Percentiles rank a stretch among this genome's conserved stretches.
Evolutionary conservation across 2,797 vertebrate species (phyloP).

Genomic region (Acropternis orthonyx): DNA sequence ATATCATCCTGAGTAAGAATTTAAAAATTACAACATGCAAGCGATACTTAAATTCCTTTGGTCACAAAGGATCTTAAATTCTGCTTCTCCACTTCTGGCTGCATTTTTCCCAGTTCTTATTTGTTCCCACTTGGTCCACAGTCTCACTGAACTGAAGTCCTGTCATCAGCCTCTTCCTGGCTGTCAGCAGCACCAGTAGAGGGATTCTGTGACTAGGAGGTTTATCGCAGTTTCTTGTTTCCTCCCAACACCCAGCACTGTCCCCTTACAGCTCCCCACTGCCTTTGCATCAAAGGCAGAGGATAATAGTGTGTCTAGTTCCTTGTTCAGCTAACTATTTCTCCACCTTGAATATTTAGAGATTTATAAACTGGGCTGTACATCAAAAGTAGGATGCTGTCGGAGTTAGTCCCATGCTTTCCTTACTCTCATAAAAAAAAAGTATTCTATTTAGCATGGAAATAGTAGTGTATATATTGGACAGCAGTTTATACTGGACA

Average conservation of each 20-base stretch:
- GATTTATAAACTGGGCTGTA: background rate
- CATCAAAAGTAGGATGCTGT: background rate
- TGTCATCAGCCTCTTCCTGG: background rate
- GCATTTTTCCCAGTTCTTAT: background rate
- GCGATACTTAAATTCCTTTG: background rate
- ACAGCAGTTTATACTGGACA: background rate
- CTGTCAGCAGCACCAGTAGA: background rate
- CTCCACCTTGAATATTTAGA: background rate
- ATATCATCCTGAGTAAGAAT: background rate
- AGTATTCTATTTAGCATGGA: background rate
- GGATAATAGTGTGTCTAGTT: background rate
- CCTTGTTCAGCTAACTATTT: background rate
- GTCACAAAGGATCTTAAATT: background rate
- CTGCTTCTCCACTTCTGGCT: background rate
- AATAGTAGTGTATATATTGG: background rate
- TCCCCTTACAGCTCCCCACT: background rate
- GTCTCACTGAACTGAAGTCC: background rate
- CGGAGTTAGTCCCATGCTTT: background rate
- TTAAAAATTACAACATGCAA: rapidly evolving
- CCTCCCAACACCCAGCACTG: rapidly evolving
- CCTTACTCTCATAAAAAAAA: rapidly evolving
- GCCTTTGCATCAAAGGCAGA: background rate
- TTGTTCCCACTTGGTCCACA: background rate
- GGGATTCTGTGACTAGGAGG: background rate
- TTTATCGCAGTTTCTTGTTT: background rate